These are phyloP conservation scores for Papilio polyxenes DNA, from an alignment of 1,140 invertebrate genomes.

Conservation along the genomic window DNA sequence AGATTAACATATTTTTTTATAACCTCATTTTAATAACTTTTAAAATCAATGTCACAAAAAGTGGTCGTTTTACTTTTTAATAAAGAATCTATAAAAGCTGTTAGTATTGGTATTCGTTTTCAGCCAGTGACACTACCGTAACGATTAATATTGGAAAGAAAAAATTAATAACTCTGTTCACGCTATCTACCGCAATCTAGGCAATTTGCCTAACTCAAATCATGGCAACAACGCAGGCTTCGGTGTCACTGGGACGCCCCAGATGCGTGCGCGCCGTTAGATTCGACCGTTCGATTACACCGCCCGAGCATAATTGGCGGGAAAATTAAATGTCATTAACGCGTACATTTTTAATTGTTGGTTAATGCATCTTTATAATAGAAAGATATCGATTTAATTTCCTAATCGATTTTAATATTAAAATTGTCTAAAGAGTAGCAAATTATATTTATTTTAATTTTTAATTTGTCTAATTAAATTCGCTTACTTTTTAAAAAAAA, in stretches of 20 bases:
- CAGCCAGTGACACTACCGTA: conserved; percentile 11
- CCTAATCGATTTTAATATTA: neutral
- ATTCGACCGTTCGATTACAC: conserved; percentile 45
- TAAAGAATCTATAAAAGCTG: neutral
- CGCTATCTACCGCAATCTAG: conserved; percentile 35
- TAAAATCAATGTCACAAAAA: neutral
- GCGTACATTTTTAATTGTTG: conserved; percentile 42
- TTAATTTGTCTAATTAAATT: too few species aligned
- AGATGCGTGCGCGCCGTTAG: conserved; percentile 56
- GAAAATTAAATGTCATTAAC: conserved; percentile 59
- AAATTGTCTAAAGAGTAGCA: neutral
- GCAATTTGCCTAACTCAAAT: conserved; percentile 26
- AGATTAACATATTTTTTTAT: neutral
- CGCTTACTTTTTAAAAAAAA: too few species aligned
- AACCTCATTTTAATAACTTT: neutral
- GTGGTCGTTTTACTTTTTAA: neutral
- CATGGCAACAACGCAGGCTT: conserved; percentile 38
- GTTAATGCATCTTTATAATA: neutral
- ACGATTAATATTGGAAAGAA: neutral
- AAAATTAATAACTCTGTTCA: conserved; percentile 25
- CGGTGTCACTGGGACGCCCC: conserved; percentile 72
- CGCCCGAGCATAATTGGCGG: conserved; percentile 71
- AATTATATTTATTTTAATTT: neutral
- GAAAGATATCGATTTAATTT: neutral
- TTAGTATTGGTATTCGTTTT: neutral